phyloP scores from a whole-genome alignment of 2,797 vertebrate species.

The Danio jaintianensis region DNA sequence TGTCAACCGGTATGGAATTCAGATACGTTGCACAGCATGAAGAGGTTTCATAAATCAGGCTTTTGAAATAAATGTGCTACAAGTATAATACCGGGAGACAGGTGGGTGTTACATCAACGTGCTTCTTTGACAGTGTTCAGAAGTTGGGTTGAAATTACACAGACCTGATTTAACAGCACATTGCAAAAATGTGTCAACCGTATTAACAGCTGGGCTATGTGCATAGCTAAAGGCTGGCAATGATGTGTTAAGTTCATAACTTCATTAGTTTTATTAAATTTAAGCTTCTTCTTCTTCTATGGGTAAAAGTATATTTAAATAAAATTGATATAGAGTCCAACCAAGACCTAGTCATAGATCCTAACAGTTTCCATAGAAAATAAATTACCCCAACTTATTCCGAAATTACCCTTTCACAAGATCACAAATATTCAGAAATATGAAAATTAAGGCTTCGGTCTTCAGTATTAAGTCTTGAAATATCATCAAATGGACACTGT shows the following conservation, averaged over 20 bases:
- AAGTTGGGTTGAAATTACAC: slow-evolving; percentile 43
- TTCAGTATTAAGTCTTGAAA: neutral
- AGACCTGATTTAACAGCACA: slow-evolving; percentile 35
- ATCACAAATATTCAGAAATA: neutral
- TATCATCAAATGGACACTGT: neutral
- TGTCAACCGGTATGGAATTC: slow-evolving; percentile 46
- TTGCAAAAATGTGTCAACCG: slow-evolving; percentile 22
- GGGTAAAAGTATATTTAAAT: neutral
- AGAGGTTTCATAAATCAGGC: slow-evolving; percentile 55
- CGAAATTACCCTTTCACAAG: neutral
- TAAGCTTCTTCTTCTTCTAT: neutral
- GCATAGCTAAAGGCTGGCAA: slow-evolving; percentile 1
- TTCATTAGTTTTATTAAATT: neutral
- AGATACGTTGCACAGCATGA: slow-evolving; percentile 55
- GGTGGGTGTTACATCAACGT: slow-evolving; percentile 47
- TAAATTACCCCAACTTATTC: neutral
- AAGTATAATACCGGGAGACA: slow-evolving; percentile 51
- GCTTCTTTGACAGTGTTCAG: slow-evolving; percentile 46
- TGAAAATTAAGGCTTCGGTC: too few species aligned
- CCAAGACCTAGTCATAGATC: neutral
- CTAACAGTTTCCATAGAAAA: neutral
- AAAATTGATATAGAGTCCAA: neutral
- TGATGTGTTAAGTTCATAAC: neutral
- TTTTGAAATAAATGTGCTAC: slow-evolving; percentile 46
- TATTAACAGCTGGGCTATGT: slow-evolving; percentile 22